Conservation (phyloP, 2,113 vertebrate species). For the Lanius ludovicianus region DNA sequence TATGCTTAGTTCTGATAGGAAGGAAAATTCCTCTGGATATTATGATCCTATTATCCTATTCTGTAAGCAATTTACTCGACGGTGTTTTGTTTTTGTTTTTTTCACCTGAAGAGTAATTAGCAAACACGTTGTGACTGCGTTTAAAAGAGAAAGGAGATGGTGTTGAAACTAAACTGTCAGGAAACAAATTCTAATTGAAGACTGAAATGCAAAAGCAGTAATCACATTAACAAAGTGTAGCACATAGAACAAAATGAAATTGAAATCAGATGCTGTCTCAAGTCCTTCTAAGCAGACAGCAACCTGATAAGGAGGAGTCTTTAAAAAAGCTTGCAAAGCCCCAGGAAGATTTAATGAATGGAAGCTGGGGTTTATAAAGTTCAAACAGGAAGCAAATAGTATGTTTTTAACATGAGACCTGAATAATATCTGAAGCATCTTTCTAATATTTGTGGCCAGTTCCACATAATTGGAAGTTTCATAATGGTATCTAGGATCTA, state of each 20-base stretch:
- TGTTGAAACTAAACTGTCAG: neutral
- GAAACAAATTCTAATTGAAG: neutral
- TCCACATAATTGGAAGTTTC: neutral
- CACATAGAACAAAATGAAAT: neutral
- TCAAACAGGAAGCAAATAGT: neutral
- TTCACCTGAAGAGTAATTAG: neutral
- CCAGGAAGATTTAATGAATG: neutral
- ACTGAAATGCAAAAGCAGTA: neutral
- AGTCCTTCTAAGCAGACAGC: neutral
- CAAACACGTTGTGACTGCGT: neutral
- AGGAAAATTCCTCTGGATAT: neutral
- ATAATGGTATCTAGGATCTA: neutral
- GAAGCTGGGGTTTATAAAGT: neutral
- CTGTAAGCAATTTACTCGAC: neutral
- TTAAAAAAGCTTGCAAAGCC: neutral
- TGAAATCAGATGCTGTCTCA: neutral
- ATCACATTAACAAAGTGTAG: neutral
- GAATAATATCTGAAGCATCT: neutral
- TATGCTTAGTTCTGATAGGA: neutral
- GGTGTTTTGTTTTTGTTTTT: neutral
- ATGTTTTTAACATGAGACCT: neutral
- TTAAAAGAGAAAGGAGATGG: neutral
- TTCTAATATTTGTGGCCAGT: neutral
- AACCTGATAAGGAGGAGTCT: neutral
- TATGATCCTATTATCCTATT: neutral